These are phyloP conservation scores for Apotomis capreana DNA, from an alignment of 2,888 invertebrate genomes.

Conservation along the genomic window DNA sequence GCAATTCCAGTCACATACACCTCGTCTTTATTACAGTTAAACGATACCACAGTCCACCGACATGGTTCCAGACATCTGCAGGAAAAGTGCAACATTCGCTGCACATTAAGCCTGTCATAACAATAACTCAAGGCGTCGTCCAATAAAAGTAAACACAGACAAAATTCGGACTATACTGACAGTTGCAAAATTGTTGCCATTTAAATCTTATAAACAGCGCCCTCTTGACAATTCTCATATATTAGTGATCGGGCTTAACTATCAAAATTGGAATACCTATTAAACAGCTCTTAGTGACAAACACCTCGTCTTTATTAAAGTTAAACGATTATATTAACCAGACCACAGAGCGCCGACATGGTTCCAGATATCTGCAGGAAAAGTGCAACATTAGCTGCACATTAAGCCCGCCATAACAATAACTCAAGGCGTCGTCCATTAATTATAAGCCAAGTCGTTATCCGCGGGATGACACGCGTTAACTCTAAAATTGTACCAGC, in stretches of 20 bases:
- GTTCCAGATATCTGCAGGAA: conserved; percentile 26
- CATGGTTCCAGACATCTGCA: conserved; percentile 20
- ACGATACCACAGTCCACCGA: not conserved
- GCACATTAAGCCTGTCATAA: conserved; percentile 50
- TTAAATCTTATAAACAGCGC: too few relatives aligned
- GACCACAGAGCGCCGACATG: not conserved
- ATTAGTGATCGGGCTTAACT: too few relatives aligned
- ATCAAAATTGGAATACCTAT: too few relatives aligned
- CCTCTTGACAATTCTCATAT: too few relatives aligned
- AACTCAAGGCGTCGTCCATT: conserved; percentile 63
- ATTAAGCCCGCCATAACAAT: conserved; percentile 56
- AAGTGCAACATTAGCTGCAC: conserved; percentile 39
- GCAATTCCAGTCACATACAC: too few relatives aligned
- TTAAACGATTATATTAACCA: not conserved
- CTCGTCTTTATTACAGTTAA: too few relatives aligned
- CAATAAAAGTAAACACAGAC: conserved; percentile 44
- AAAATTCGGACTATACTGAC: too few relatives aligned
- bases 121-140: conserved; percentile 61
- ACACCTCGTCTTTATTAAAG: not conserved
- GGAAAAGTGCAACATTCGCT: conserved; percentile 38
- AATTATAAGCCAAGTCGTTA: conserved; percentile 74
- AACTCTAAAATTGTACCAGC: conserved; percentile 74
- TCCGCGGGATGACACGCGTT: conserved; percentile 65
- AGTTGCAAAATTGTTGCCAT: too few relatives aligned
- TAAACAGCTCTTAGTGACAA: too few relatives aligned